Base-by-base conservation (phyloP, 37 sponge, comb jelly and placozoan genomes). In the Dysidea cf. avara region DNA sequence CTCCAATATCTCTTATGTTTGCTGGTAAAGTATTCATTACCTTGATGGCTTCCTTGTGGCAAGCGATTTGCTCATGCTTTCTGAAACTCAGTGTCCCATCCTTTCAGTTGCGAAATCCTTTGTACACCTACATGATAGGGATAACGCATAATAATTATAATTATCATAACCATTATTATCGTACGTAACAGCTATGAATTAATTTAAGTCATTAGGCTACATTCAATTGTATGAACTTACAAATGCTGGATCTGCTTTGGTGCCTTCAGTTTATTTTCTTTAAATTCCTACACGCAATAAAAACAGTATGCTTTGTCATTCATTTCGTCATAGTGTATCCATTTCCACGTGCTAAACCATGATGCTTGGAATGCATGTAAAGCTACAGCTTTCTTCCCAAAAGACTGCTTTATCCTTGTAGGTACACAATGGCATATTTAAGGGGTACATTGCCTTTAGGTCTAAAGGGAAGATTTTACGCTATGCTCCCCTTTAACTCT, bases 1-100 rank as follows among this genome's bases (percentile, higher is more conserved):
- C 87, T 33, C 82, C 88, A 55, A 86, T 57, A 57, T 91, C 79
- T 35, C 64, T 62, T 21, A 76, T 87, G 48, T 62, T 77, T 40
- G 72, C 77, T 68, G 56, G 71, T 9, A 53, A 34, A 46, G 25
- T 29, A 34, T 36, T 37, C 0, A 6, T n/a, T 9, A 53, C 71
- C n/a, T 70, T 39, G 31, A 70, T 56, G 33, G 71, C 71, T 70
- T 70, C 71, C 39, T 9, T 57, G 67, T 78, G 79, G 51, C 66
- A 78, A 21, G 46, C 51, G 61, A 74, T 73, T 18, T 16, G 26
- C 54, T 86, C n/a, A n/a, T n/a, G n/a, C n/a, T n/a, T n/a, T n/a
- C n/a, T n/a, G n/a, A n/a, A n/a, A n/a, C n/a, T n/a, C 66, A 30
- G 79, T 17, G 69, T 81, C 29, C 62, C 79, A 66, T 85, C 68